phyloP scores from a whole-genome alignment of 2,888 invertebrate species.

The Phania funesta region DNA sequence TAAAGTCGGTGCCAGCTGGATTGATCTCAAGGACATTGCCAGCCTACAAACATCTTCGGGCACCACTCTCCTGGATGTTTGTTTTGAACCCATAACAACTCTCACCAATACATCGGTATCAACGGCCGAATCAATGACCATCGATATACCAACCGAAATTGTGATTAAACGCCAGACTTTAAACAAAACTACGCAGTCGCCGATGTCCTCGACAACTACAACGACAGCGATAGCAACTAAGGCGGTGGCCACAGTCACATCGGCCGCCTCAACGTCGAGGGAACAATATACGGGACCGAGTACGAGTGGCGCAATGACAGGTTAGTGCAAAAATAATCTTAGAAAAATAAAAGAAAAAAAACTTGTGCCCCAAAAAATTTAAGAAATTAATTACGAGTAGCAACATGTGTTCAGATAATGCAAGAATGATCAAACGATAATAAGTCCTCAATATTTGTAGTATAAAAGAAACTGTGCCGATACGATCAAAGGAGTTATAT shows the following conservation, averaged over 20 bases:
- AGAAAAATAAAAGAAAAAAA: too few relatives aligned
- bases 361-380: too few relatives aligned
- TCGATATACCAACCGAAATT: conserved; percentile 70
- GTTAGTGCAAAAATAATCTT: conserved; percentile 67
- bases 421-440: too few relatives aligned
- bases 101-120: conserved; percentile 63
- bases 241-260: conserved; percentile 63
- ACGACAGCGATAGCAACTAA: conserved; percentile 38
- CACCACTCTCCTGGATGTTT: conserved; percentile 74
- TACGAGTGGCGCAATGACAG: conserved; percentile 77
- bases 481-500: too few relatives aligned
- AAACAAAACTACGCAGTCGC: conserved; percentile 59
- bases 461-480: too few relatives aligned
- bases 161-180: conserved; percentile 66
- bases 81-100: conserved; percentile 72
- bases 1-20: conserved; percentile 79
- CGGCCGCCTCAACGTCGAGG: conserved; percentile 66
- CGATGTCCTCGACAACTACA: conserved; percentile 48
- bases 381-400: too few relatives aligned
- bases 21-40: conserved; percentile 78
- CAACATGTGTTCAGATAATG: too few relatives aligned
- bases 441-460: too few relatives aligned
- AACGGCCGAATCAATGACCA: conserved; percentile 69
- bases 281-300: conserved; percentile 65
- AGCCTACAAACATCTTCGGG: conserved; percentile 74